Conservation (phyloP, 2,888 invertebrate species). For the Timema podura region DNA sequence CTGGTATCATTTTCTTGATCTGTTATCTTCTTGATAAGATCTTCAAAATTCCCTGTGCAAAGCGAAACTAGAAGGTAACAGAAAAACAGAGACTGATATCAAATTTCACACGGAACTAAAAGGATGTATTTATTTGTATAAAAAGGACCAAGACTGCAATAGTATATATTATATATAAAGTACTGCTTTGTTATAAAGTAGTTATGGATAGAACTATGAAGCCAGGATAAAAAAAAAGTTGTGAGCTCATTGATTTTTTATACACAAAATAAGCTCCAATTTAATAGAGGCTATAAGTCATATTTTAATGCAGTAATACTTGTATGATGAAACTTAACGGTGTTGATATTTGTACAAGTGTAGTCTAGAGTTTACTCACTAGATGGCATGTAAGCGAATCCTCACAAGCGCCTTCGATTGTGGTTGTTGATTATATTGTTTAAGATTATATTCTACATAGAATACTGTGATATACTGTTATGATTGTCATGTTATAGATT, state of each 20-base stretch:
- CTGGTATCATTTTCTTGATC: conserved; percentile 11
- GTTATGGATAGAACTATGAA: not conserved
- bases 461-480: conserved; percentile 27
- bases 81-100: conserved; percentile 3
- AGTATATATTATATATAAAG: conserved; percentile 18
- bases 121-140: not conserved
- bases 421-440: conserved; percentile 13
- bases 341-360: too few species aligned
- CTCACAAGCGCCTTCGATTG: conserved; percentile 13
- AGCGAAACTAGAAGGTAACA: conserved; percentile 27
- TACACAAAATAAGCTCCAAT: not conserved
- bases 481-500: conserved; percentile 17
- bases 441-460: conserved; percentile 21
- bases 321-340: too few species aligned
- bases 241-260: not conserved
- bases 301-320: too few species aligned
- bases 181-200: conserved; percentile 19
- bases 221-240: not conserved
- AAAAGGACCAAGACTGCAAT: conserved; percentile 26
- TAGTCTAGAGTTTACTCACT: too few species aligned
- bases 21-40: conserved; percentile 18
- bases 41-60: conserved; percentile 29
- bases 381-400: conserved; percentile 5
- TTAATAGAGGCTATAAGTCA: too few species aligned
- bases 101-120: not conserved